Evolutionary conservation across 2,888 invertebrate species (phyloP).

Genomic region (Acrobasis consociella): DNA sequence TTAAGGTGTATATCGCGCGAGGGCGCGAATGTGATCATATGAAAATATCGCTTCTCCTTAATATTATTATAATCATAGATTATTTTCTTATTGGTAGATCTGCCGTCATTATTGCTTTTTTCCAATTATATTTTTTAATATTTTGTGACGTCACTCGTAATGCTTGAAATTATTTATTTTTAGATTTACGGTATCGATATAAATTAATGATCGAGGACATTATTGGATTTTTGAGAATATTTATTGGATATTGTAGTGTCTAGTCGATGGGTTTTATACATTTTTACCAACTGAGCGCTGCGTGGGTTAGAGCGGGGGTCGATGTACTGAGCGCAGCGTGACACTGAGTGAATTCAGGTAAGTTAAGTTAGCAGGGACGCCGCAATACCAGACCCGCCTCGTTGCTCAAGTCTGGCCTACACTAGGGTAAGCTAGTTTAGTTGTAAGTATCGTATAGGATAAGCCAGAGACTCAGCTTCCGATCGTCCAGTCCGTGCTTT

Average conservation of each 20-base stretch:
- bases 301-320: slow-evolving; percentile 52
- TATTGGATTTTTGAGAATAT: slow-evolving; percentile 57
- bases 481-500: slow-evolving; percentile 64
- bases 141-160: slow-evolving; percentile 54
- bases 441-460: slow-evolving; percentile 62
- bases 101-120: slow-evolving; percentile 65
- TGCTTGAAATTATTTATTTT: slow-evolving; percentile 73
- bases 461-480: slow-evolving; percentile 56
- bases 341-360: slow-evolving; percentile 45
- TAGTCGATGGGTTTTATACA: slow-evolving; percentile 67
- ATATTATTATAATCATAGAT: slow-evolving; percentile 63
- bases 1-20: slow-evolving; percentile 59
- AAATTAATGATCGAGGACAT: slow-evolving; percentile 41
- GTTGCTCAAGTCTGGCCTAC: slow-evolving; percentile 53
- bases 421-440: slow-evolving; percentile 63
- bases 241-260: slow-evolving; percentile 73
- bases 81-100: slow-evolving; percentile 67
- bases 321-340: slow-evolving; percentile 55
- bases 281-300: slow-evolving; percentile 44
- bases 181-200: slow-evolving; percentile 57
- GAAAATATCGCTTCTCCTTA: slow-evolving; percentile 63
- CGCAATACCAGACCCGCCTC: slow-evolving; percentile 62
- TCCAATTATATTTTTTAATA: slow-evolving; percentile 56
- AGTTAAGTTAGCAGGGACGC: slow-evolving; percentile 62
- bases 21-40: slow-evolving; percentile 68